Conservation (phyloP, 2,888 invertebrate genomes). For the Acheta domesticus region DNA sequence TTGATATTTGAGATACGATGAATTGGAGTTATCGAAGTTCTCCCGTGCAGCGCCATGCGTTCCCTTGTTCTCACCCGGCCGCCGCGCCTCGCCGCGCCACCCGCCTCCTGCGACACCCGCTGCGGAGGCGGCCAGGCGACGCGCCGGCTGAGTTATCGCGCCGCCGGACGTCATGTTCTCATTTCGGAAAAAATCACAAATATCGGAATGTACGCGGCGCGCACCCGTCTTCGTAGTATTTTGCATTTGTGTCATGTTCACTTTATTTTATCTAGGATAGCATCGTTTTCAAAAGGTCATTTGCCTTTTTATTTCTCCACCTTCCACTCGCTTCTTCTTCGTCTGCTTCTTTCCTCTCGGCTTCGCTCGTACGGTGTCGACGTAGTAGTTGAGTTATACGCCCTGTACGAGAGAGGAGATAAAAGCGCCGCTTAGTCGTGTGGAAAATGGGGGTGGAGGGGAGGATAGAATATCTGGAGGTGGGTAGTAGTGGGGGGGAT, state of each 20-base stretch:
- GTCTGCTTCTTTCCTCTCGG: no score
- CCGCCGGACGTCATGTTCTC: not conserved
- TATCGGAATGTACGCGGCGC: conserved; percentile 1
- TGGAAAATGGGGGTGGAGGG: no score
- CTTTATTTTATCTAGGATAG: not conserved
- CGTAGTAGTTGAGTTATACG: not conserved
- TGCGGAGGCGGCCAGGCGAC: not conserved
- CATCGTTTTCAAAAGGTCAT: not conserved
- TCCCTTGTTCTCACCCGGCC: no score
- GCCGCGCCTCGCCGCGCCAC: no score
- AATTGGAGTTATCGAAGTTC: no score
- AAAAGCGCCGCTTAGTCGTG: not conserved
- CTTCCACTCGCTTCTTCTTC: not conserved
- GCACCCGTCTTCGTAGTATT: not conserved
- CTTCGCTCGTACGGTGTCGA: no score
- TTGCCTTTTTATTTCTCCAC: not conserved
- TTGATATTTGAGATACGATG: no score
- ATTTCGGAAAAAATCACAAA: conserved; percentile 20
- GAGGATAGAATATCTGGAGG: no score
- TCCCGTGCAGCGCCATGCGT: no score
- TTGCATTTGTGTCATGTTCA: conserved; percentile 1
- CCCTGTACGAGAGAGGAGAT: not conserved
- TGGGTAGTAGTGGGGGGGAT: no score
- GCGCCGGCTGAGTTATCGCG: not conserved
- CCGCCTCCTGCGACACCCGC: not conserved